Percentiles rank a stretch among this genome's conserved stretches.
Conservation (phyloP, 2,113 vertebrate genomes). For the Brienomyrus brachyistius region DNA sequence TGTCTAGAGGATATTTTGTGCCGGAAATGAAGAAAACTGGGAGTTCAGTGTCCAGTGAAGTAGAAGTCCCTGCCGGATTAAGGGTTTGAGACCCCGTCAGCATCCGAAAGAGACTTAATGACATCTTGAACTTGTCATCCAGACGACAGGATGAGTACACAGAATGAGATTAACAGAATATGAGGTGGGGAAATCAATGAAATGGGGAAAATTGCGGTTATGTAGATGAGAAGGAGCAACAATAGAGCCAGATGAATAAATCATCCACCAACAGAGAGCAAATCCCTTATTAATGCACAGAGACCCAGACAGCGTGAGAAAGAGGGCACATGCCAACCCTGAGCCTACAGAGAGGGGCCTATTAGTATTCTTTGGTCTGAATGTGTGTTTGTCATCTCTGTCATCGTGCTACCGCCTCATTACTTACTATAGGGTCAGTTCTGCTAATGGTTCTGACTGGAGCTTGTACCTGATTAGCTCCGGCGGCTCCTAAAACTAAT, state of each 20-base stretch:
- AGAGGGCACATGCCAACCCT: not conserved
- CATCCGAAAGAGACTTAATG: not conserved
- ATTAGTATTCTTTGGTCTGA: not conserved
- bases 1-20: not conserved
- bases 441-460: not conserved
- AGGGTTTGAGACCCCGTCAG: not conserved
- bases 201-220: constrained; percentile 3
- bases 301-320: too few species aligned
- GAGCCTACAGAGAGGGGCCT: not conserved
- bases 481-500: not conserved
- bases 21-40: not conserved
- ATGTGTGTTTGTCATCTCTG: not conserved
- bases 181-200: not conserved
- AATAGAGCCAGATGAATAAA: not conserved
- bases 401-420: not conserved
- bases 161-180: not conserved
- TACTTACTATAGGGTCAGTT: not conserved
- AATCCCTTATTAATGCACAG: not conserved
- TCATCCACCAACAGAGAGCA: constrained; percentile 4
- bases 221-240: not conserved
- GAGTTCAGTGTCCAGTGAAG: not conserved
- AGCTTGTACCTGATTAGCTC: not conserved
- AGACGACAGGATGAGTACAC: not conserved
- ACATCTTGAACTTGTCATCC: not conserved
- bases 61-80: not conserved